phyloP scores from a whole-genome alignment of 2,888 invertebrate species.

The Bimastos eiseni region DNA sequence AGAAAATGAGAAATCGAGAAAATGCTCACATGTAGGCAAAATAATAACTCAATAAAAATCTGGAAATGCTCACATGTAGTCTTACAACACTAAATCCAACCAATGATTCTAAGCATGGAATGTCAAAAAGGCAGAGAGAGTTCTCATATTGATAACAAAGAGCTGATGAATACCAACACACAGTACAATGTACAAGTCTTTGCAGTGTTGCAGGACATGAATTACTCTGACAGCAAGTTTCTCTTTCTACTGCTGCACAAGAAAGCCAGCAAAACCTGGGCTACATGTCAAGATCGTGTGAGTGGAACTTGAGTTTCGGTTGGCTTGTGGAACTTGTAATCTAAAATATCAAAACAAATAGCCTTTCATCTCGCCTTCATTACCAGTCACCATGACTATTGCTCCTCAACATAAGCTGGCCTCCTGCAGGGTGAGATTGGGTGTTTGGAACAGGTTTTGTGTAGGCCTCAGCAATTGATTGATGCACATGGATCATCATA shows the following conservation, averaged over 20 bases:
- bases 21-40: no score
- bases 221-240: neutral
- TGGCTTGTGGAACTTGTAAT: conserved; percentile 13
- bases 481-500: neutral
- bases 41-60: no score
- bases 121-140: neutral
- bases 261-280: neutral
- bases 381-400: no score
- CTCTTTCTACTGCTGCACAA: neutral
- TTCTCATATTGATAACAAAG: neutral
- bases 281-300: neutral
- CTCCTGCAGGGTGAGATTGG: no score
- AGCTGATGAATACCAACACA: neutral
- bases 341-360: neutral
- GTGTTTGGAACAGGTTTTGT: no score
- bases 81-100: neutral
- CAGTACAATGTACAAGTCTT: neutral
- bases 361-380: neutral
- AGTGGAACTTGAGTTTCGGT: conserved; percentile 21
- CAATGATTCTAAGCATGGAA: neutral
- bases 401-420: no score
- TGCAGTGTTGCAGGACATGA: neutral
- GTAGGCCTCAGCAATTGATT: no score
- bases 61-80: no score
- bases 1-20: no score